Evolutionary conservation across 2,797 vertebrate species (phyloP).

Genomic region (Chelon labrosus): DNA sequence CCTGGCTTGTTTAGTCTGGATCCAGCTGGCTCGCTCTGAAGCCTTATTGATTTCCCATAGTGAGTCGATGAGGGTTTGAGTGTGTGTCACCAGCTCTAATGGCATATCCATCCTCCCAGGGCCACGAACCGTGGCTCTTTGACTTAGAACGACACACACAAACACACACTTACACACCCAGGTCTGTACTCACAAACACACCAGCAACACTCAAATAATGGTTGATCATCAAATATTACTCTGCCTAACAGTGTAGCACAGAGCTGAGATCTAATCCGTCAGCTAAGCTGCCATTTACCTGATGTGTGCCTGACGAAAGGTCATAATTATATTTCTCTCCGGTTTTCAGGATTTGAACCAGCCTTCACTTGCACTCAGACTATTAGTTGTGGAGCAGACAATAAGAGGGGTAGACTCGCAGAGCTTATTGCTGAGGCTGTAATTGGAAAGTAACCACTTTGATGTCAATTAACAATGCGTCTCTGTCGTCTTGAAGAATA

Average conservation of each 20-base stretch:
- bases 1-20: slow-evolving; percentile 55
- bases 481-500: slow-evolving; percentile 49
- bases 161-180: slow-evolving; percentile 13
- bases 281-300: slow-evolving; percentile 50
- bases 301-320: slow-evolving; percentile 54
- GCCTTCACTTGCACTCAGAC: slow-evolving; percentile 13
- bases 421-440: slow-evolving; percentile 47
- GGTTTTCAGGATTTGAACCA: slow-evolving; percentile 38
- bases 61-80: slow-evolving; percentile 82
- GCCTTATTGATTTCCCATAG: slow-evolving; percentile 84
- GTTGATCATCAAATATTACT: slow-evolving; percentile 33
- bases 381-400: slow-evolving; percentile 44
- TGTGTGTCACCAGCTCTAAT: slow-evolving; percentile 80
- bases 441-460: slow-evolving; percentile 74
- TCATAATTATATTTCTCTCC: slow-evolving; percentile 57
- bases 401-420: slow-evolving; percentile 13
- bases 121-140: slow-evolving; percentile 61
- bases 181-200: slow-evolving; percentile 45
- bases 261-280: slow-evolving; percentile 55
- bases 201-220: slow-evolving; percentile 21
- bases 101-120: slow-evolving; percentile 79
- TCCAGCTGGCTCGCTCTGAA: slow-evolving; percentile 68
- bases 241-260: slow-evolving; percentile 7
- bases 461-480: slow-evolving; percentile 72
- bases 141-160: slow-evolving; percentile 58